Base-by-base conservation (phyloP, 1,140 invertebrate genomes). In the Drosophila simulans region DNA sequence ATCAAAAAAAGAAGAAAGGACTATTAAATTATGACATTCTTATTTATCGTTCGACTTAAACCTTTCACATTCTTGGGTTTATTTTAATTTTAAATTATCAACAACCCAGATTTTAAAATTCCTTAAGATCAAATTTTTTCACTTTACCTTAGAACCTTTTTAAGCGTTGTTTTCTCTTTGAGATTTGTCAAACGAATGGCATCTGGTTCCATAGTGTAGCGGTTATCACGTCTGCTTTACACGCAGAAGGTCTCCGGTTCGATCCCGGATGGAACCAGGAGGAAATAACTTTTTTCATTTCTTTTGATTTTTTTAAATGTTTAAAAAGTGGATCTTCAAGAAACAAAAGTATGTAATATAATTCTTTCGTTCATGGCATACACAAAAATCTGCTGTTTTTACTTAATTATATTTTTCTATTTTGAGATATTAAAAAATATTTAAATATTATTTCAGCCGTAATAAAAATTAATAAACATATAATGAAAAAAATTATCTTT, bases 171-270 rank as follows among this genome's bases (percentile, higher is more conserved):
- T 2, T 58, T 12, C 10, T 49, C 5, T 57, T 8, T 5, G 15
- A 20, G 48, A 12, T 66, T 48, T 60, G 66, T 39, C 78, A 10
- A 0, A 0, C 0, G 2, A 0, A 0, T 0, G 0, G 7, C 56
- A 76, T 13, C 52, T 82, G 91, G 91, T 93, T 93, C 90, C 93
- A 93, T 93, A 93, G 93, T 93, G 94, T 94, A 94, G 94, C 93
- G 94, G 94, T 94, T 94, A 94, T 94, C 94, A 94, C 93, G 93
- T 94, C 93, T 93, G 94, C 94, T 94, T 94, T 93, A 94, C 94
- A 94, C 94, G 94, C 94, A 93, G 93, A 94, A 94, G 94, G 94
- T 94, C 94, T 93, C 94, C 93, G 93, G 94, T 94, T 94, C 94
- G 94, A 94, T 93, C 94, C 94, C 93, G 93, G 94, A 93, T 94